Conservation (phyloP, 2,888 invertebrate species). For the Athripsodes cinereus region DNA sequence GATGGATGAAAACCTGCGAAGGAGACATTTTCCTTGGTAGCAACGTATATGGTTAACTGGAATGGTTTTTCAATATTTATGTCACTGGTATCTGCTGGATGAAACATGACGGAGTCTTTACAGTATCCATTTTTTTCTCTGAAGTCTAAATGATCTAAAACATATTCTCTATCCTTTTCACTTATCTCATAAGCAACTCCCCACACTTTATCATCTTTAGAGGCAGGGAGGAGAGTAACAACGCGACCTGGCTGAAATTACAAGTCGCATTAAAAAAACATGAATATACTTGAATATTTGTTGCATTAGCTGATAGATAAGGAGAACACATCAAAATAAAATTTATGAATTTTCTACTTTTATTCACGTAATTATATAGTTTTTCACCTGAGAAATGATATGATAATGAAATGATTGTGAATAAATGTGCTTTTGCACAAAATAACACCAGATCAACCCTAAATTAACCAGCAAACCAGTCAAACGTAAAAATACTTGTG, state of each 20-base stretch:
- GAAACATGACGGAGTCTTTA: slow-evolving; percentile 63
- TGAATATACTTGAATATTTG: too few species aligned
- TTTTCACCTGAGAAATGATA: too few species aligned
- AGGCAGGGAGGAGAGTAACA: slow-evolving; percentile 70
- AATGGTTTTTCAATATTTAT: slow-evolving; percentile 50
- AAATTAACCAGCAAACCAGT: too few species aligned
- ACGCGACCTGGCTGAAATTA: slow-evolving; percentile 80
- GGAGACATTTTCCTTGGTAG: slow-evolving; percentile 72
- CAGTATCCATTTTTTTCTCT: slow-evolving; percentile 92
- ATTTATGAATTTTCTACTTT: too few species aligned
- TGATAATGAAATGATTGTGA: too few species aligned
- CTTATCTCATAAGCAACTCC: slow-evolving; percentile 88
- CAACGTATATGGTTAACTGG: slow-evolving; percentile 73
- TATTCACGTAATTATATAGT: too few species aligned
- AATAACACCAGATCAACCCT: too few species aligned
- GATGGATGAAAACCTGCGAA: slow-evolving; percentile 59
- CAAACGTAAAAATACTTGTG: too few species aligned
- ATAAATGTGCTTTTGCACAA: too few species aligned
- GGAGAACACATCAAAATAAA: too few species aligned
- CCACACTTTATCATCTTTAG: slow-evolving; percentile 66
- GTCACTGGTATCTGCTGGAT: slow-evolving; percentile 47
- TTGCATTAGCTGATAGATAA: too few species aligned
- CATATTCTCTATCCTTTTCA: slow-evolving; percentile 57
- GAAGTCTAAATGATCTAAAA: slow-evolving; percentile 77
- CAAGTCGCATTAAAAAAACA: too few species aligned